These are phyloP conservation scores for Hoplostethus mediterraneus DNA, from an alignment of 2,797 vertebrate species.

Conservation along the genomic window DNA sequence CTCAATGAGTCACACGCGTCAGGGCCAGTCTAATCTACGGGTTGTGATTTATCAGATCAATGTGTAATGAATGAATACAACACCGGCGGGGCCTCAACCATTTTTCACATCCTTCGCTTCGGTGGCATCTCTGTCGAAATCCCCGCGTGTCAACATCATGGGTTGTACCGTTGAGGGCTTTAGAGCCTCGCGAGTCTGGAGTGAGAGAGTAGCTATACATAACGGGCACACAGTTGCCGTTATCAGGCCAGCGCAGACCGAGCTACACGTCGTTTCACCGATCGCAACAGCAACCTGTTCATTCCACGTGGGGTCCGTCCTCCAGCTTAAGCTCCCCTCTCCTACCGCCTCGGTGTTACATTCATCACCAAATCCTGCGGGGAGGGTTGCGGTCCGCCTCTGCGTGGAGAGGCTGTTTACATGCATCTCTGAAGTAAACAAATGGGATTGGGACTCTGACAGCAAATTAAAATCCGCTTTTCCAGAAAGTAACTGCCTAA, in stretches of 20 bases:
- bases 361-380: conserved; percentile 47
- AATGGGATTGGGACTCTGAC: conserved; percentile 63
- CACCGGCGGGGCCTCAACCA: not conserved
- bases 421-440: conserved; percentile 67
- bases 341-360: conserved; percentile 36
- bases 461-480: conserved; percentile 69
- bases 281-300: conserved; percentile 54
- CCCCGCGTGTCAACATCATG: conserved; percentile 28
- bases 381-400: conserved; percentile 54
- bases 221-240: conserved; percentile 49
- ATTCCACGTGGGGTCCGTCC: conserved; percentile 28
- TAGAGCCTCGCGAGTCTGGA: conserved; percentile 24
- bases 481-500: conserved; percentile 46
- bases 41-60: too few species aligned
- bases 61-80: not conserved
- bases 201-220: conserved; percentile 36
- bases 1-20: too few species aligned
- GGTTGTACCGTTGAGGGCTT: conserved; percentile 27
- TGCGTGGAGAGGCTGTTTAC: conserved; percentile 57
- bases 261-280: conserved; percentile 30
- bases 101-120: conserved; percentile 15
- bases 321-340: conserved; percentile 47
- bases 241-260: conserved; percentile 66
- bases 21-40: too few species aligned
- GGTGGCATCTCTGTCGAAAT: conserved; percentile 27